Evolutionary conservation across 2,888 invertebrate species (phyloP), one percentile per base, ranked within the genome.

Genomic region (Gari tellinella): DNA sequence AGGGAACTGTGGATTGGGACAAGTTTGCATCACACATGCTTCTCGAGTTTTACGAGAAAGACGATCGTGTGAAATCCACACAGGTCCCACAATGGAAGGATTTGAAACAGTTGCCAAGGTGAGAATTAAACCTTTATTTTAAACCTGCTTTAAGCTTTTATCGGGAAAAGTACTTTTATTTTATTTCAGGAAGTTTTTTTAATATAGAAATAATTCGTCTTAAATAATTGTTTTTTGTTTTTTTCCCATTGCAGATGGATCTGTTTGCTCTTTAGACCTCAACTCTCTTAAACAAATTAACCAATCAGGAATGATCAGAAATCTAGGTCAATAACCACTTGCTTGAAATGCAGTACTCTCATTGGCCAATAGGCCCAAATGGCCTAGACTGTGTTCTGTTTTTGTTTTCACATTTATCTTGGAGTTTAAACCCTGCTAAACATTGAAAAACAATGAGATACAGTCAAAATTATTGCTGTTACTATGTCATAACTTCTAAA

Each of bases 21-120:
- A 90, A 91, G 72, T 87, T 92, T 64, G 91, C 92, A 2, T 88
- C 90, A 0, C 91, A 92, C 66, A 90, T 92, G 90, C 69, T 92
- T 64, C 84, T 91, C 15, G 91, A 91, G 80, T 91, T 92, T 68
- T 90, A 91, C 56, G 92, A 92, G 77, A 87, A 88, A 72, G 92
- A 92, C 67, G 92, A 92, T 77, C 82, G 89, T 17, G 88, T 90
- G 41, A 91, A 91, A 56, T 91, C 91, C 1, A 91, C 91, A 5
- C 91, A 91, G 69, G 89, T 92, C 0, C 92, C 92, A 0, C 90
- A 91, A 69, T 92, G 92, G 92, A 91, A 90, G 63, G 91, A 91
- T 56, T 77, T 92, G 17, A 90, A 88, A 73, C 82, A 80, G 55
- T 66, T 92, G 48, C 83, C 88, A 12, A 90, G 90, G 91, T 92